A percentile compares a stretch with the other conserved stretches of the same genome.
Conservation (phyloP, 2,113 vertebrate species). For the Tupaia chinensis region DNA sequence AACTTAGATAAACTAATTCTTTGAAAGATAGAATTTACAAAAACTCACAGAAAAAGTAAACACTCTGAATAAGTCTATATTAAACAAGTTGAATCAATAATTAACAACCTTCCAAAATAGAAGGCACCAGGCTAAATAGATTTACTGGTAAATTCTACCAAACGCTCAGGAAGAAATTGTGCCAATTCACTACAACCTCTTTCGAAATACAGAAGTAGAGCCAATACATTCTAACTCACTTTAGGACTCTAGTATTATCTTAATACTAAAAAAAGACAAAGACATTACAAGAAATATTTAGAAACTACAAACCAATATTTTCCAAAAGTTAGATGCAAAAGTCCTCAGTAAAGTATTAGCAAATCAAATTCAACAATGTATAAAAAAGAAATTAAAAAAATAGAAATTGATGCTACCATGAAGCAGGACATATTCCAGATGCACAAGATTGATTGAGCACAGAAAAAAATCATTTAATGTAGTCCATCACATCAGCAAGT, state of each 20-base stretch:
- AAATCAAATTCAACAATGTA: background rate
- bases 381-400: background rate
- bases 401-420: background rate
- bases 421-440: background rate
- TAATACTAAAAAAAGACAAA: background rate
- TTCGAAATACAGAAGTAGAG: background rate
- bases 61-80: background rate
- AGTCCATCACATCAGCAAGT: background rate
- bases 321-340: background rate
- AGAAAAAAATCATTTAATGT: background rate
- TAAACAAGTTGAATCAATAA: background rate
- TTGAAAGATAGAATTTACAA: background rate
- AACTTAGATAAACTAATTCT: background rate
- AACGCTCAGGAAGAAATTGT: background rate
- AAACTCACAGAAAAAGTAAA: background rate
- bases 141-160: background rate
- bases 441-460: background rate
- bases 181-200: background rate
- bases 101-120: background rate
- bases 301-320: background rate
- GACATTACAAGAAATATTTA: background rate
- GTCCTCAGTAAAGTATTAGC: background rate
- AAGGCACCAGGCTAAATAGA: background rate
- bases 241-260: background rate
- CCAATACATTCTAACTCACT: background rate